A percentile compares a stretch with the other conserved stretches of the same genome.
These are phyloP conservation scores for Phanerotoma sp. DNA, from an alignment of 2,888 invertebrate species.

Conservation along the genomic window DNA sequence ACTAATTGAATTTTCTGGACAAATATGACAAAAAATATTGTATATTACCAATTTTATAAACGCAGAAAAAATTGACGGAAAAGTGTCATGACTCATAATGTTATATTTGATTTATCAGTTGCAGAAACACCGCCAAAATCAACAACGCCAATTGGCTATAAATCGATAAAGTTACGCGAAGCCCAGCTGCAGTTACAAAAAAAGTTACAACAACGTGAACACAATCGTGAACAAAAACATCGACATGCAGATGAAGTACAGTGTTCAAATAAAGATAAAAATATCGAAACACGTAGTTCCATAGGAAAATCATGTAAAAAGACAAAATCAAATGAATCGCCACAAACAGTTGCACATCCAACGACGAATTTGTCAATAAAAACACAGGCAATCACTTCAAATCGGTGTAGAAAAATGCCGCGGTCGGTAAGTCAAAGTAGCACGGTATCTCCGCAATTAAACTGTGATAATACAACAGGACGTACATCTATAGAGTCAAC, in stretches of 20 bases:
- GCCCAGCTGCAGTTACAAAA: slow-evolving; percentile 67
- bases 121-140: slow-evolving; percentile 43
- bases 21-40: neutral
- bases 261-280: slow-evolving; percentile 46
- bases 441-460: slow-evolving; percentile 48
- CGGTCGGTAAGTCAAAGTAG: slow-evolving; percentile 27
- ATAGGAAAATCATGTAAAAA: slow-evolving; percentile 44
- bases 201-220: slow-evolving; percentile 69
- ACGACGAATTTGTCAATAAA: slow-evolving; percentile 25
- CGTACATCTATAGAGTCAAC: slow-evolving; percentile 44
- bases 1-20: no score
- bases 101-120: slow-evolving; percentile 24
- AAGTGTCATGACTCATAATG: no score
- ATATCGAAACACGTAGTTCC: slow-evolving; percentile 38
- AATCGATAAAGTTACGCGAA: slow-evolving; percentile 60
- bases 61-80: no score
- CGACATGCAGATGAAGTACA: slow-evolving; percentile 41
- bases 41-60: neutral
- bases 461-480: slow-evolving; percentile 55
- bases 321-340: slow-evolving; percentile 47
- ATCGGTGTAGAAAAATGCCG: slow-evolving; percentile 32
- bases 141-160: slow-evolving; percentile 42
- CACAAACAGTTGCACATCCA: slow-evolving; percentile 38
- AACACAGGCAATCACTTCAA: slow-evolving; percentile 32
- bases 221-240: slow-evolving; percentile 66